Conservation (phyloP, 2,888 invertebrate genomes). For the Minunthozetes semirufus region DNA sequence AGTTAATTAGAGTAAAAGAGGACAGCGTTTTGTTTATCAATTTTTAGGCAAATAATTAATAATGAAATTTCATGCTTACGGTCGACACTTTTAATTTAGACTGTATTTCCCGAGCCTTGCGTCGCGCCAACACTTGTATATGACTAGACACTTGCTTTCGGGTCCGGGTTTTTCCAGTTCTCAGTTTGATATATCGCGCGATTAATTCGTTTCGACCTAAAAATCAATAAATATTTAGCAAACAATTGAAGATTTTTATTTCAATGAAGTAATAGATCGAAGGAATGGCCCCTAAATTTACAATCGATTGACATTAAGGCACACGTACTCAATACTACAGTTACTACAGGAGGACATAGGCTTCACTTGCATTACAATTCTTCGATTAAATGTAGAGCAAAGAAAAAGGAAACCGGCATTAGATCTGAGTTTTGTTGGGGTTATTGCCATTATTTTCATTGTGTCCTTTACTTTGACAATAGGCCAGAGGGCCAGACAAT, state of each 20-base stretch:
- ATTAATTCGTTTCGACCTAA: conserved; percentile 99
- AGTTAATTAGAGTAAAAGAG: conserved; percentile 6
- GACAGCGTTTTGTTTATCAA: conserved; percentile 18
- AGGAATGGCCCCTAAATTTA: background rate
- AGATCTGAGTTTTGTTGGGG: conserved; percentile 8
- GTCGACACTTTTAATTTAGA: conserved; percentile 81
- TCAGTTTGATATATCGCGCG: conserved; percentile 97
- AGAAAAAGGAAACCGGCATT: conserved; percentile 17
- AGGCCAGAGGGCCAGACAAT: conserved; percentile 22
- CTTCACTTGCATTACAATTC: background rate
- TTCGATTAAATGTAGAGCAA: background rate
- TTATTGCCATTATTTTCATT: conserved; percentile 12
- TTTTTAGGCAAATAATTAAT: background rate
- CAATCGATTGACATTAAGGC: background rate
- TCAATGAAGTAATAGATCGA: background rate
- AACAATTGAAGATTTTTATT: conserved; percentile 12
- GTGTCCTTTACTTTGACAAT: conserved; percentile 9
- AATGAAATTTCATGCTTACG: conserved; percentile 8
- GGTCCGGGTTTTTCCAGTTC: conserved; percentile 98
- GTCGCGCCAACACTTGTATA: conserved; percentile 97
- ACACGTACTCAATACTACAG: background rate
- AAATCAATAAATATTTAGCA: conserved; percentile 48
- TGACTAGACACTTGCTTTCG: conserved; percentile 99
- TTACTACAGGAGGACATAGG: background rate
- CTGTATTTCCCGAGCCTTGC: conserved; percentile 96